Base-by-base conservation (phyloP, 2,888 invertebrate genomes). In the Diaphora mendica region DNA sequence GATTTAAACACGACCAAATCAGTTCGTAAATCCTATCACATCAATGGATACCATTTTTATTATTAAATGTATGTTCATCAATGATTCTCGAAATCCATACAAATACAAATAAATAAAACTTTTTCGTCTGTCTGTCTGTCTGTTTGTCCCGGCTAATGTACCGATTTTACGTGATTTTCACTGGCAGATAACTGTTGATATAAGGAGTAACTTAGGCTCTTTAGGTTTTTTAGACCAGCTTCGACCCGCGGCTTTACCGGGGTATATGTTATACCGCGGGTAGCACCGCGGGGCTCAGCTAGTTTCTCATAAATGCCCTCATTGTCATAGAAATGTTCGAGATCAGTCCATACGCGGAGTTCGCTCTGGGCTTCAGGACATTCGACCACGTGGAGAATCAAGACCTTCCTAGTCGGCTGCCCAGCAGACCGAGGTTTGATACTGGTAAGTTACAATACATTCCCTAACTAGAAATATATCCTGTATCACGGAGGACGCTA, bases 321-420 rank as follows among this genome's bases (percentile, higher is more conserved):
- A 8, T 51, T 71, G 48, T 23, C 48, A 9, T 84, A 95, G 96
- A 96, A 93, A 96, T 96, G 96, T 96, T 95, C 89, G 96, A 96
- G 88, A 96, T 96, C 75, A 96, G 96, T 82, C 96, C 96, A 3
- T 96, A 96, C 81, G 96, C 96, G 0, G 96, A 96, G 80, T 96
- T 96, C 70, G 95, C 95, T 2, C 90, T 96, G 66, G 96, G 96
- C 4, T 96, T 96, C 84, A 88, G 96, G 9, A 94, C 96, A 0
- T 95, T 96, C 74, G 95, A 95, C 75, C 96, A 96, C 79, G 95
- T 94, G 20, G 96, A 96, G 51, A 96, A 96, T 79, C 96, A 96
- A 77, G 96, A 95, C 79, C 83, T 95, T 74, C 96, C 96, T 0
- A 94, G 92, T 75, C 87, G 95, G 72, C 86, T 95, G 74, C 95